Base-by-base conservation (phyloP, 1,140 invertebrate species). In the Caenorhabditis briggsae region DNA sequence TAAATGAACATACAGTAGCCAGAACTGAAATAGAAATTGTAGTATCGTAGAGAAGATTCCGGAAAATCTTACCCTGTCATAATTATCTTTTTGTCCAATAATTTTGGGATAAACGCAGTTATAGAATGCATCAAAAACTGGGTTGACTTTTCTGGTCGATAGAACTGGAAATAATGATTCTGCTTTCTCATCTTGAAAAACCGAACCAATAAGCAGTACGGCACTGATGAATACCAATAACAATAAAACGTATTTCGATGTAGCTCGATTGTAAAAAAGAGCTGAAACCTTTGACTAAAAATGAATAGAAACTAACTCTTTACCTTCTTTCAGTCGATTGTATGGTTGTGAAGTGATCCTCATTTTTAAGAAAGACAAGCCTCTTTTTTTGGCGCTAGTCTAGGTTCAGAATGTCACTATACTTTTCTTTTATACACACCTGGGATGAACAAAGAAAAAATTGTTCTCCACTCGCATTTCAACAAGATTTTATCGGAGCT, bases 401-500 rank as follows among this genome's bases (percentile, higher is more conserved):
- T 8, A 11, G 59, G 59, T 61, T 20, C 59, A 61, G 59, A 70
- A 46, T 70, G 33, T 70, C 16, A 43, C 3, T 41, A 16, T 3
- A 33, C 16, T 70, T 43, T 8, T n/a, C 41, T 70, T 70, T 70
- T 70, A 70, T 70, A 70, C 64, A 7, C 64, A 70, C 64, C 64
- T 70, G 33, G 14, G 64, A 46, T 46, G 33, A 16, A 14, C 43
- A 25, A 12, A 70, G 18, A 70, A 18, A 25, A 33, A 20, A 14
- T 33, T 70, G 64, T 70, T 70, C 33, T 70, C 20, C 25, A 23
- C 59, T 23, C 33, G 64, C 64, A 18, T 70, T 70, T 70, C 64
- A 70, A n/a, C 14, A 11, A 70, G 64, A 70, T 70, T 70, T 70
- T 70, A 70, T 70, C 64, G 2, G 41, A 70, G 59, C 59, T 61